Evolutionary conservation across 1,140 invertebrate genomes (phyloP).

Genomic region (Papilio machaon): DNA sequence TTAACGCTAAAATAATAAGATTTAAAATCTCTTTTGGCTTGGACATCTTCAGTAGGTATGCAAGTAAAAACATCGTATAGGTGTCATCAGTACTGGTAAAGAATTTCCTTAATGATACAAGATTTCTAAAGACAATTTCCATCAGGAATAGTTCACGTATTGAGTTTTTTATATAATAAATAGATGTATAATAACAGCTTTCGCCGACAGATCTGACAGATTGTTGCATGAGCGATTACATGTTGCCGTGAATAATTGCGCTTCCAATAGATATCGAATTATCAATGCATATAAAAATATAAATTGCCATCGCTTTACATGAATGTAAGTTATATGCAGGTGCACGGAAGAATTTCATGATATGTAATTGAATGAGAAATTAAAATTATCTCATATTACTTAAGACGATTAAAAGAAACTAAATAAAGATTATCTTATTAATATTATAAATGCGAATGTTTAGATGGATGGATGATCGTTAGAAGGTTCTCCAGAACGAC

Average conservation of each 20-base stretch:
- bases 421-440: too few species aligned
- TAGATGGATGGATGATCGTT: too few species aligned
- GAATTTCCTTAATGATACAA: constrained; percentile 1
- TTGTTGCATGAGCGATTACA: constrained; percentile 31
- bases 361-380: background rate
- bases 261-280: constrained; percentile 3
- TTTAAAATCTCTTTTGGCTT: too few species aligned
- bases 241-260: constrained; percentile 36
- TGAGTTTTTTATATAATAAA: constrained; percentile 23
- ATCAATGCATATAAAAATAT: constrained; percentile 12
- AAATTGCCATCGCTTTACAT: constrained; percentile 6
- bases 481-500: too few species aligned
- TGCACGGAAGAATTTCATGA: constrained; percentile 7
- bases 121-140: constrained; percentile 3
- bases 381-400: background rate
- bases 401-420: too few species aligned
- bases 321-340: background rate
- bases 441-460: too few species aligned
- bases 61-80: background rate
- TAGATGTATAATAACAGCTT: constrained; percentile 29
- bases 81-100: background rate
- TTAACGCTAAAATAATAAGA: too few species aligned
- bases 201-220: constrained; percentile 29
- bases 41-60: too few species aligned
- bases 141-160: constrained; percentile 29